Evolutionary conservation across 2,888 invertebrate genomes (phyloP).

Genomic region (Anthrax anthrax): DNA sequence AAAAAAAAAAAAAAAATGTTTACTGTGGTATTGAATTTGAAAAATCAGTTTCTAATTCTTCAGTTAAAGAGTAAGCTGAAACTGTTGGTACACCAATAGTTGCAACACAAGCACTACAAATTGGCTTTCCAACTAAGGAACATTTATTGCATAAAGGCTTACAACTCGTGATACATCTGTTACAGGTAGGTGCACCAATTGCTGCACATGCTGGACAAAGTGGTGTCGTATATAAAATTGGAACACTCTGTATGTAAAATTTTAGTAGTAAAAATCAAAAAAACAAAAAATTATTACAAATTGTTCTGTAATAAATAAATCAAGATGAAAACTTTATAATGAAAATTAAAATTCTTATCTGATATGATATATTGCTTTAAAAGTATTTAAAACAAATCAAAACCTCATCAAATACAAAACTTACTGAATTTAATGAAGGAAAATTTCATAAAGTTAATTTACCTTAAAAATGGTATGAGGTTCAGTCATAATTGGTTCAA

Average conservation of each 20-base stretch:
- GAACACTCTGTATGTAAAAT: not conserved
- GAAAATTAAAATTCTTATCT: too few species aligned
- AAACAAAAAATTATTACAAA: not conserved
- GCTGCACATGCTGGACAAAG: slow-evolving; percentile 1
- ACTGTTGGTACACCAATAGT: not conserved
- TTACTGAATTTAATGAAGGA: too few species aligned
- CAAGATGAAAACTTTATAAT: too few species aligned
- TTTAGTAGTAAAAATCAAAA: too few species aligned
- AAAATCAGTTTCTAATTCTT: not conserved
- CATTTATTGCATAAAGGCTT: not conserved
- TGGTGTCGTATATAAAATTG: not conserved
- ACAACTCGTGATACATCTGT: not conserved
- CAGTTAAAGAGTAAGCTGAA: not conserved
- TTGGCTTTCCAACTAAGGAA: not conserved
- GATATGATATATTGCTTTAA: too few species aligned
- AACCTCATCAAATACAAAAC: too few species aligned
- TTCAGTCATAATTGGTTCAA: not conserved
- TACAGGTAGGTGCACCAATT: not conserved
- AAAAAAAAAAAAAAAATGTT: not conserved
- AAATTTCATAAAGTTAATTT: too few species aligned
- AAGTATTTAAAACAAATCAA: too few species aligned
- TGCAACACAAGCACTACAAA: not conserved
- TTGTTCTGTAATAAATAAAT: too few species aligned
- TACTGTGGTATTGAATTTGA: not conserved
- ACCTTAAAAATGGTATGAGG: not conserved